Evolutionary conservation across 2,797 vertebrate genomes (phyloP).

Genomic region (Sebastiscus tertius): DNA sequence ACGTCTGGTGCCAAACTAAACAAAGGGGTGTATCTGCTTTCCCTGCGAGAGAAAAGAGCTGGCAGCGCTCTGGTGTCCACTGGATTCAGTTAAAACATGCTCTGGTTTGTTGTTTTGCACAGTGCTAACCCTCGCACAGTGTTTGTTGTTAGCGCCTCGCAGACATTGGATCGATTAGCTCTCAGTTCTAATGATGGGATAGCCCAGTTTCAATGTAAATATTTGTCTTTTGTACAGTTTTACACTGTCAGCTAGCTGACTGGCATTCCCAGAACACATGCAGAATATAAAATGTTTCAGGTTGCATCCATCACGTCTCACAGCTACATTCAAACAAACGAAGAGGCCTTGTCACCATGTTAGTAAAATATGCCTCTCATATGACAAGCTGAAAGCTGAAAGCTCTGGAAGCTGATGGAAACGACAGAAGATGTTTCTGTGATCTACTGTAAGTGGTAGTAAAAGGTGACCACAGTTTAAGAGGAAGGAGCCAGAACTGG

Average conservation of each 20-base stretch:
- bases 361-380: not conserved
- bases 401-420: not conserved
- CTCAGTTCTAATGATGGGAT: not conserved
- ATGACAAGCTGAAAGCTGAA: not conserved
- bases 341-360: not conserved
- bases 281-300: not conserved
- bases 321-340: not conserved
- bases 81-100: conserved; percentile 58
- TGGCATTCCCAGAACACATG: not conserved
- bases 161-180: conserved; percentile 14
- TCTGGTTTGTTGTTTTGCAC: conserved; percentile 38
- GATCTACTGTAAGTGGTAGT: not conserved
- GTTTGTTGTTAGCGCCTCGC: conserved; percentile 26
- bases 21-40: conserved; percentile 71
- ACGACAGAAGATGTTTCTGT: not conserved
- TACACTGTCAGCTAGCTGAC: not conserved
- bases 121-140: conserved; percentile 1
- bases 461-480: conserved; percentile 1
- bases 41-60: conserved; percentile 41
- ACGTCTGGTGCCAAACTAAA: conserved; percentile 68
- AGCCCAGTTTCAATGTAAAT: conserved; percentile 22
- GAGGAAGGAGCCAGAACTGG: not conserved
- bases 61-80: conserved; percentile 48
- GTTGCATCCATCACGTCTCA: not conserved
- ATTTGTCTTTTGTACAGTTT: conserved; percentile 7